These are phyloP conservation scores for Ambastaia sidthimunki DNA, from an alignment of 2,797 vertebrate genomes.

Conservation along the genomic window DNA sequence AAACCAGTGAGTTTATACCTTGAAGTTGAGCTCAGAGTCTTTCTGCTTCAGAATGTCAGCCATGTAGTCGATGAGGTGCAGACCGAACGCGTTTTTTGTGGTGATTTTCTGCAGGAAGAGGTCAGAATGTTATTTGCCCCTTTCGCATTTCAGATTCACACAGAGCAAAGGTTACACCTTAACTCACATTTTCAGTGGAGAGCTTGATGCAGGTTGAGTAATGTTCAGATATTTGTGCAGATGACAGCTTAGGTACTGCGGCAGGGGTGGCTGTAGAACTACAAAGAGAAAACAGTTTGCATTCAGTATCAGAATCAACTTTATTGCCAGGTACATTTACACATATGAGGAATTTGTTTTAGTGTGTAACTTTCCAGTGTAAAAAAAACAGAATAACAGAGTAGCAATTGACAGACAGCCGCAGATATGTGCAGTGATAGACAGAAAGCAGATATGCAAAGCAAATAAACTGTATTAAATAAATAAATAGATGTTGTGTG, in stretches of 20 bases:
- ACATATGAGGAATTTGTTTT: too few species aligned
- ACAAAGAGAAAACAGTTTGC: constrained; percentile 12
- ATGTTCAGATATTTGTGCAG: constrained; percentile 91
- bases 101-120: constrained; percentile 91
- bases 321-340: too few species aligned
- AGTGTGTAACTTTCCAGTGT: too few species aligned
- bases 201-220: constrained; percentile 96
- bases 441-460: too few species aligned
- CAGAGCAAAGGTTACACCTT: background rate
- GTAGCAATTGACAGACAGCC: too few species aligned
- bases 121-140: background rate
- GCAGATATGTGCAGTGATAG: too few species aligned
- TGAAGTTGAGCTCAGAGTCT: constrained; percentile 89
- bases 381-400: too few species aligned
- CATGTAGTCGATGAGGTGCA: constrained; percentile 97
- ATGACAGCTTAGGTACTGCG: constrained; percentile 82
- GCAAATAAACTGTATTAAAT: too few species aligned
- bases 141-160: background rate
- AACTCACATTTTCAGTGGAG: constrained; percentile 92
- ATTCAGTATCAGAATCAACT: too few species aligned
- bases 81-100: constrained; percentile 93
- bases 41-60: constrained; percentile 91
- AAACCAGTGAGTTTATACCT: constrained; percentile 74
- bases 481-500: too few species aligned
- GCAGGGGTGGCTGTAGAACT: constrained; percentile 79